Base-by-base conservation (phyloP, 2,888 invertebrate species). In the Chaitophorus viminalis region DNA sequence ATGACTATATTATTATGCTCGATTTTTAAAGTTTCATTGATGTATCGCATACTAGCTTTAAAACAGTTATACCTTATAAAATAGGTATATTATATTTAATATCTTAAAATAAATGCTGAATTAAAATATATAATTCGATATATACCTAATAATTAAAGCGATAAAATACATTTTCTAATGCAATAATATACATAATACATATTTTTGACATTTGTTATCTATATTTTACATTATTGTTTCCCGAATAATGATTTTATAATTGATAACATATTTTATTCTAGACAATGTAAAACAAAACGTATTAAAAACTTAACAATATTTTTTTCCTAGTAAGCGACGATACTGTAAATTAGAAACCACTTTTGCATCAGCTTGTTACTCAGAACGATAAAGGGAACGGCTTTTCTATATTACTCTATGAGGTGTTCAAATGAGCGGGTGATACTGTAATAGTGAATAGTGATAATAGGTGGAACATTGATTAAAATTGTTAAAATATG, bases 81-180 rank as follows among this genome's bases (percentile, higher is more conserved):
- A 39, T 39, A 39, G 36, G 36, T 39, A 39, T 39, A 39, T 39
- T 39, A 39, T 39, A 39, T 39, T 39, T 39, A 39, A 39, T 39
- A 39, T 39, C 36, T 39, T 39, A 39, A 39, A 39, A 39, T 39
- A 39, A 39, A 39, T 39, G 72, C 18, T 72, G 5, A 31, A 72
- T 33, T 72, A 72, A 72, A 72, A 72, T 72, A 72, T 72, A 72
- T 33, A 72, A 11, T 72, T 72, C 72, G 72, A 72, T 72, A 72
- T 9, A 33, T 72, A 72, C 72, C 17, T 72, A 33, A 29, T 8
- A 11, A 68, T n/a, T 68, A n/a, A 68, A 39, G 36, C 36, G 6
- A 39, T 39, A 39, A 39, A 39, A 39, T 39, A 39, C 36, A 39
- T 39, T 39, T 39, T 39, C 36, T 39, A 39, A 39, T 39, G 68